Base-by-base conservation (phyloP, 2,888 invertebrate species). In the Leptinotarsa tumamoca region DNA sequence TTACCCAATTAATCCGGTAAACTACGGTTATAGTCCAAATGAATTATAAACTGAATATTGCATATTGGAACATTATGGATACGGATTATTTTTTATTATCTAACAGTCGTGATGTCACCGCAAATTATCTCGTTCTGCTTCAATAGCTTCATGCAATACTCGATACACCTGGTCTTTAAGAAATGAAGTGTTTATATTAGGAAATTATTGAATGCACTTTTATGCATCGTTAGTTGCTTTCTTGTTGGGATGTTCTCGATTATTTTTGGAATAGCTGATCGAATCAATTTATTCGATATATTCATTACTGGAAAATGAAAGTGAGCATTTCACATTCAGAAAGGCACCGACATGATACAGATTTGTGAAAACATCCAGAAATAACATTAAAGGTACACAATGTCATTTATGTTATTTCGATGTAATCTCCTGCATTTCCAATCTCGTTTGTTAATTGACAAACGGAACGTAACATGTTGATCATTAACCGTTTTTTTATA, bases 101-200 rank as follows among this genome's bases (percentile, higher is more conserved):
- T 21, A 58, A 58, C 23, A 33, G 21, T 70, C 70, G 70, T 70
- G 70, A 70, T 70, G 70, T 70, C 70, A 70, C 70, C 50, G 21
- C 43, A 70, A 70, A 58, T 70, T 56, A 58, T 70, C 15, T 69
- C 33, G 69, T 70, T 61, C 21, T 18, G 50, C 70, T 70, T 70
- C 70, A 58, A 18, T 70, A 61, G 58, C 13, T 61, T 18, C 49
- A 49, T 61, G 70, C 70, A 43, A 58, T 70, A 70, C 23, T 4
- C 23, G 23, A 17, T 68, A 50, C 51, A 23, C 52, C 54, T 23
- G 27, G n/a, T 14, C n/a, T 23, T 56, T 27, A 33, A 14, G 21
- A 49, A 70, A 58, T 70, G 43, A 23, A 49, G 49, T 21, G 21
- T 70, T 21, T 33, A 56, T 61, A 70, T 70, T 56, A 70, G 70